Conservation (phyloP, 1,140 invertebrate species). For the Phymorhynchus buccinoides region DNA sequence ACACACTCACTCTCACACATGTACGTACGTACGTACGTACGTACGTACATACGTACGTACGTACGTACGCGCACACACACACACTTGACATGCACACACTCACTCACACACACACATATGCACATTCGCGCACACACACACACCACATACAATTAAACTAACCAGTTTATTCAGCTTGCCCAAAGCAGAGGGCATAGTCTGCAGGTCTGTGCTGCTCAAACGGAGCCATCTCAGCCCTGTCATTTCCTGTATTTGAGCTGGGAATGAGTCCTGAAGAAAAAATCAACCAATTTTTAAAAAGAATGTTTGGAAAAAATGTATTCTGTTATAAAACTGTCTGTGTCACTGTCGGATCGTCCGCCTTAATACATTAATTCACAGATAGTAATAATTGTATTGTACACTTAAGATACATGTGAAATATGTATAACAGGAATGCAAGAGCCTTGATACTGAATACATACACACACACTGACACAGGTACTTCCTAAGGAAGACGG, state of each 20-base stretch:
- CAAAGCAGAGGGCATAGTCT: slow-evolving; percentile 93
- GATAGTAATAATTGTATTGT: too few species aligned
- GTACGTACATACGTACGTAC: background rate
- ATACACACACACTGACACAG: too few species aligned
- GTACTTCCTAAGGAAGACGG: too few species aligned
- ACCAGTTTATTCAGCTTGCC: slow-evolving; percentile 94
- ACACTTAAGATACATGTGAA: too few species aligned
- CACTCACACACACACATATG: background rate
- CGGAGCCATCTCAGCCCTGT: slow-evolving; percentile 98
- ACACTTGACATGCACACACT: background rate
- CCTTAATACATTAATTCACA: too few species aligned
- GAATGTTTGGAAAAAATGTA: too few species aligned
- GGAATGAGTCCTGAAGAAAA: slow-evolving; percentile 72
- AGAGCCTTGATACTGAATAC: too few species aligned
- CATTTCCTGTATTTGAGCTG: slow-evolving; percentile 93
- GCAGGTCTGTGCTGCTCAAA: slow-evolving; percentile 90
- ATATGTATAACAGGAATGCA: too few species aligned
- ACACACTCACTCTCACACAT: too few species aligned
- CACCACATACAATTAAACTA: slow-evolving; percentile 45
- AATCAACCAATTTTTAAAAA: too few species aligned
- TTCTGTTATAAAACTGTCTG: too few species aligned
- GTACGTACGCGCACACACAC: background rate
- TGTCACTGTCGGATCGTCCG: too few species aligned
- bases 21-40: background rate
- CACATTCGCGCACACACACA: background rate